These are phyloP conservation scores for Pituophis catenifer DNA, from an alignment of 2,113 vertebrate genomes.

Conservation along the genomic window DNA sequence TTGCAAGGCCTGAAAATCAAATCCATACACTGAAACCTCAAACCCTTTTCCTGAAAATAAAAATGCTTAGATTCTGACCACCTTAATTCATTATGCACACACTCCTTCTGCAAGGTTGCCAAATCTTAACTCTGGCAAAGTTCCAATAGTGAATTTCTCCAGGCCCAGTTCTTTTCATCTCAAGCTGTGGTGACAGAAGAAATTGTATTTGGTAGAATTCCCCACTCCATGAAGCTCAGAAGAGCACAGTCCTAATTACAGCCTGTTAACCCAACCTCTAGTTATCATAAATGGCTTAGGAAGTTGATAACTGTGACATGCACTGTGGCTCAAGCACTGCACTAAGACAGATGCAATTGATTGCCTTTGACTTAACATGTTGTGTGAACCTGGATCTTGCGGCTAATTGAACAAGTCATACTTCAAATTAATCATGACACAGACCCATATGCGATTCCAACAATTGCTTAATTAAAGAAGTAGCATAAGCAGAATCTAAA, in stretches of 20 bases:
- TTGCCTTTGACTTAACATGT: neutral
- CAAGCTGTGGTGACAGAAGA: neutral
- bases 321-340: neutral
- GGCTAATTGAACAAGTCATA: neutral
- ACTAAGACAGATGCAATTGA: neutral
- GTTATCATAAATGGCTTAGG: rapidly evolving
- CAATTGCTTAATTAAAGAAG: conserved; percentile 3
- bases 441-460: neutral
- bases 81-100: neutral
- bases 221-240: neutral
- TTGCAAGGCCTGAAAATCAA: conserved; percentile 1
- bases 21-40: neutral
- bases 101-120: neutral
- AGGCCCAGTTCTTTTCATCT: neutral
- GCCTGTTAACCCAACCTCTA: neutral
- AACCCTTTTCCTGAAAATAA: neutral
- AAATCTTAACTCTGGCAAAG: neutral
- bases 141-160: neutral
- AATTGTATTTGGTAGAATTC: neutral
- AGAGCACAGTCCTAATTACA: neutral
- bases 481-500: neutral
- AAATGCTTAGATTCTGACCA: neutral
- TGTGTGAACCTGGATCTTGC: neutral
- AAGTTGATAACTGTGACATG: neutral
- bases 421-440: neutral